Evolutionary conservation across 37 sponge, comb jelly and placozoan genomes (phyloP).

Genomic region (Crambe crambe): DNA sequence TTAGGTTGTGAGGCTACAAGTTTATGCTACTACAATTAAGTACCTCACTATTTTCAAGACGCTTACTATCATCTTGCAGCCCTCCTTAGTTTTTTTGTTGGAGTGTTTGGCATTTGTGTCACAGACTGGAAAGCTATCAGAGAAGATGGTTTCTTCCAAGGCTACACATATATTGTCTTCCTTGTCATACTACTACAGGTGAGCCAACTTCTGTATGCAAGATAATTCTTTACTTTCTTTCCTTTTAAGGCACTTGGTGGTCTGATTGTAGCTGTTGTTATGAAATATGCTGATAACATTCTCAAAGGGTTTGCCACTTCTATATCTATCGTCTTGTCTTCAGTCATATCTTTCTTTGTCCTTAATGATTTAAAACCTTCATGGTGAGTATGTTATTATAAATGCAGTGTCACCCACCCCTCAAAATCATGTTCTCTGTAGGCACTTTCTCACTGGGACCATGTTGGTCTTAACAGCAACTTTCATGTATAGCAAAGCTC

Average conservation of each 20-base stretch:
- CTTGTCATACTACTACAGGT: slow-evolving; percentile 60
- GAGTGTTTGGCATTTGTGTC: slow-evolving; percentile 56
- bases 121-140: slow-evolving; percentile 57
- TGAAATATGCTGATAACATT: slow-evolving; percentile 99
- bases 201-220: background rate
- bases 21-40: too few species aligned
- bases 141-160: slow-evolving; percentile 84
- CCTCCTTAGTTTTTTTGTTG: slow-evolving; percentile 64
- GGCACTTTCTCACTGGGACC: slow-evolving; percentile 61
- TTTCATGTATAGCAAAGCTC: slow-evolving; percentile 55
- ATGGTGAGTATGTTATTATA: slow-evolving; percentile 24
- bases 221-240: background rate
- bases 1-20: too few species aligned
- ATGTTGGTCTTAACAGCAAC: slow-evolving; percentile 65
- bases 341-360: slow-evolving; percentile 78
- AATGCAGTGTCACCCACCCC: background rate
- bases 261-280: slow-evolving; percentile 85
- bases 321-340: slow-evolving; percentile 90
- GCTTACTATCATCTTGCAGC: slow-evolving; percentile 40
- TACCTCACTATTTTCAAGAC: too few species aligned
- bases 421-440: too few species aligned
- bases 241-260: slow-evolving; percentile 86
- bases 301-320: slow-evolving; percentile 98
- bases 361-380: slow-evolving; percentile 78
- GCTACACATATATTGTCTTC: slow-evolving; percentile 60